Conservation (phyloP, 2,113 vertebrate species). For the Copsychus sechellarum region DNA sequence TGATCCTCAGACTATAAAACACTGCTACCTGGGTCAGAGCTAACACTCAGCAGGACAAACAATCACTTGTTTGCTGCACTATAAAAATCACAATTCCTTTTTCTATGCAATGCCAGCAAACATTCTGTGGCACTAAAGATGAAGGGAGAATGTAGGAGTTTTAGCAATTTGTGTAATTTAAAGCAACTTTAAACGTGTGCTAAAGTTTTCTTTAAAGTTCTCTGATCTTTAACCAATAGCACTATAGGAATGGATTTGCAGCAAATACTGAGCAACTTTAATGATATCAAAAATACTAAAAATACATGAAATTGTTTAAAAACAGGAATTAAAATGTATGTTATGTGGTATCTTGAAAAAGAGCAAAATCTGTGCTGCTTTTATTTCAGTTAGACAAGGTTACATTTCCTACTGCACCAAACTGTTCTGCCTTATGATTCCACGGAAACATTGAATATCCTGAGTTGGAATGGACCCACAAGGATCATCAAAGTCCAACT, state of each 20-base stretch:
- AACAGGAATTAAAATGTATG: background rate
- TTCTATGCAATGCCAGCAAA: background rate
- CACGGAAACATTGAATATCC: background rate
- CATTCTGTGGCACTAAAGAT: background rate
- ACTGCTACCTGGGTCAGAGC: background rate
- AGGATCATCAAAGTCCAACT: background rate
- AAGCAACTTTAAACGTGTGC: background rate
- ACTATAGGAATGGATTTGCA: background rate
- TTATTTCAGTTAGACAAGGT: background rate
- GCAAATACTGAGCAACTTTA: background rate
- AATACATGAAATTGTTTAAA: background rate
- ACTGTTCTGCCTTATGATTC: background rate
- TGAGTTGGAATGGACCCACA: background rate
- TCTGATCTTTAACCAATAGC: background rate
- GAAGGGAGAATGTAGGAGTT: background rate
- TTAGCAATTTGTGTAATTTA: background rate
- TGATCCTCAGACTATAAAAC: conserved; percentile 12
- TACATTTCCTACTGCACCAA: background rate
- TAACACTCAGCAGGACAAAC: background rate
- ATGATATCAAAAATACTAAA: background rate
- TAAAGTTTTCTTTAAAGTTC: background rate
- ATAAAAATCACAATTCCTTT: background rate
- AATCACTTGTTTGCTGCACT: background rate
- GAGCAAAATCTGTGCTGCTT: background rate
- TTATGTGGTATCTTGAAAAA: background rate